phyloP scores from a whole-genome alignment of 2,113 vertebrate genomes.

The Nipponia nippon region DNA sequence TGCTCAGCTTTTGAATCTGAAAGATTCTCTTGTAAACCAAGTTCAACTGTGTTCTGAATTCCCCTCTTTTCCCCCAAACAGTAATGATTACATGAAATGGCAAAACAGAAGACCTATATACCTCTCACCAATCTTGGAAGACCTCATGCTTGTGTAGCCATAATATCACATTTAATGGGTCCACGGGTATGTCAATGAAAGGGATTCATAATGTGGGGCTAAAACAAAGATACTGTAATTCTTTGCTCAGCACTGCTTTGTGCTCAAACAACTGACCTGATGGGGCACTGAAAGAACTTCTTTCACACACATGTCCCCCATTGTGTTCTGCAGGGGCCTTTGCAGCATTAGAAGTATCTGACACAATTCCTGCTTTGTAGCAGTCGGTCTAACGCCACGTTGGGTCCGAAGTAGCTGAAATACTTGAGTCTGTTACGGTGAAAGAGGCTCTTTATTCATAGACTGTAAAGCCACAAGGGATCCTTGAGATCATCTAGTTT shows the following conservation, averaged over 20 bases:
- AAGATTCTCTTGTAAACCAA: neutral
- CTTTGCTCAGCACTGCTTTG: slow-evolving; percentile 15
- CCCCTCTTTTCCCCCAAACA: neutral
- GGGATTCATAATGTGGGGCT: neutral
- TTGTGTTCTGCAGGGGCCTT: slow-evolving; percentile 37
- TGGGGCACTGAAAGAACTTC: slow-evolving; percentile 38
- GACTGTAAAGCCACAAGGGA: slow-evolving; percentile 11
- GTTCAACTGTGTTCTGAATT: neutral
- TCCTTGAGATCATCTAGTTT: slow-evolving; percentile 38
- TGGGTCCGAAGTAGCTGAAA: neutral
- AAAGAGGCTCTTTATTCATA: slow-evolving; percentile 42
- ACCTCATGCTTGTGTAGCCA: neutral
- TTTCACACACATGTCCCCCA: slow-evolving; percentile 25
- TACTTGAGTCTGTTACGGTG: slow-evolving; percentile 3
- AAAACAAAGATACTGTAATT: slow-evolving; percentile 1
- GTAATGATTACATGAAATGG: neutral
- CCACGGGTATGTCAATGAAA: neutral
- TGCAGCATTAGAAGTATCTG: neutral
- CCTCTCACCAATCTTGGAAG: neutral
- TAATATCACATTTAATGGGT: neutral
- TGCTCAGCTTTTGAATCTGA: neutral
- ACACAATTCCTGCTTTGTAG: slow-evolving; percentile 62
- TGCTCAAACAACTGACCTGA: slow-evolving; percentile 30
- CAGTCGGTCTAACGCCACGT: neutral
- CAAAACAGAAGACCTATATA: neutral